phyloP scores from a whole-genome alignment of 2,888 invertebrate genomes.

The Calliphora vomitoria region DNA sequence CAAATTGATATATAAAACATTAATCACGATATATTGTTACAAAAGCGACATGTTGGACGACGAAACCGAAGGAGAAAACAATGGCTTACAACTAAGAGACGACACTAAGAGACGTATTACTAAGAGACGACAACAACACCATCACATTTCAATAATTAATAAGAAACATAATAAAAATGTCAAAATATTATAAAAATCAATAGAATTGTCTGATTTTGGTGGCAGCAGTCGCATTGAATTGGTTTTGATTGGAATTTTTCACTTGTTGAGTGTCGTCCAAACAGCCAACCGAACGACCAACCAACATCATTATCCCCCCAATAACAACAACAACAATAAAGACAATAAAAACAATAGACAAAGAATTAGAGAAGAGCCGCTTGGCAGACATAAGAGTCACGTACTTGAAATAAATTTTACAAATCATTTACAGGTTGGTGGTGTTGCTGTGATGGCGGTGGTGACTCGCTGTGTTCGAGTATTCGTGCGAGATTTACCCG shows the following conservation, averaged over 20 bases:
- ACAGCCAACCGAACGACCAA: constrained; percentile 32
- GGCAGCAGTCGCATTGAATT: constrained; percentile 29
- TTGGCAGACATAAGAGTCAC: constrained; percentile 41
- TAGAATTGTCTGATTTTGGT: constrained; percentile 62
- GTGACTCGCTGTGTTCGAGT: constrained; percentile 30
- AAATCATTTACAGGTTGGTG: constrained; percentile 44
- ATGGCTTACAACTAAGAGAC: constrained; percentile 19
- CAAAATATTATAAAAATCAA: constrained; percentile 75
- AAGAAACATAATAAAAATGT: constrained; percentile 79
- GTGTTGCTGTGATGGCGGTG: constrained; percentile 8
- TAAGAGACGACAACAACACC: constrained; percentile 36
- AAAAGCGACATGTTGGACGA: constrained; percentile 37
- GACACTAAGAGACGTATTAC: constrained; percentile 52
- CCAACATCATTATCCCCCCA: constrained; percentile 20
- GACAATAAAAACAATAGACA: constrained; percentile 46
- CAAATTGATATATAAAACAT: constrained; percentile 55
- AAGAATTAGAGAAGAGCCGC: constrained; percentile 35
- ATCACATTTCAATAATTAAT: constrained; percentile 77
- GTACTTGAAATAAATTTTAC: constrained; percentile 62
- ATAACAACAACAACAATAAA: not conserved
- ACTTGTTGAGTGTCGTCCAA: constrained; percentile 15
- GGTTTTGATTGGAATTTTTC: constrained; percentile 8
- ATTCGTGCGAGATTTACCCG: constrained; percentile 27
- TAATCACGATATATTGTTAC: constrained; percentile 40
- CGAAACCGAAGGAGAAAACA: constrained; percentile 63